These are phyloP conservation scores for Dermatophagoides farinae DNA, from an alignment of 1,140 invertebrate genomes.

Conservation along the genomic window DNA sequence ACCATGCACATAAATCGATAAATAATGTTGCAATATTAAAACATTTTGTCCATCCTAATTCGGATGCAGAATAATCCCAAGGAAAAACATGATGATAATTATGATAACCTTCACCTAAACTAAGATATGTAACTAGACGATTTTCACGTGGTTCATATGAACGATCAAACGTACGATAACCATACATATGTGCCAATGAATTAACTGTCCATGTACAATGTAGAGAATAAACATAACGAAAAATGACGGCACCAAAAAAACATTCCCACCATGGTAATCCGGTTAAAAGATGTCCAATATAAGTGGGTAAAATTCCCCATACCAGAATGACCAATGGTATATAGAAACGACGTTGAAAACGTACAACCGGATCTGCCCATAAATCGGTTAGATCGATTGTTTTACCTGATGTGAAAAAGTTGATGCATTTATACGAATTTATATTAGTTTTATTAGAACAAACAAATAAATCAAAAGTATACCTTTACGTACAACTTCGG, in stretches of 20 bases:
- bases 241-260: conserved; percentile 2
- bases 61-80: conserved; percentile 30
- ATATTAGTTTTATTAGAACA: too few relatives aligned
- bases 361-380: conserved; percentile 56
- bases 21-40: conserved; percentile 33
- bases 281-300: neutral
- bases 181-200: conserved; percentile 32
- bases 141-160: conserved; percentile 34
- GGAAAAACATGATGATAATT: conserved; percentile 38
- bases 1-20: conserved; percentile 30
- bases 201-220: conserved; percentile 48
- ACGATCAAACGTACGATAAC: conserved; percentile 27
- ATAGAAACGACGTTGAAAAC: conserved; percentile 24
- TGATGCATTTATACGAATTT: too few relatives aligned
- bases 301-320: neutral
- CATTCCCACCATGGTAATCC: neutral
- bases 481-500: conserved; percentile 40
- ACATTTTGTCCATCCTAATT: conserved; percentile 25
- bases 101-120: conserved; percentile 34
- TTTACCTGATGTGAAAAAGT: conserved; percentile 34
- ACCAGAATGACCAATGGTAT: conserved; percentile 1
- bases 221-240: neutral
- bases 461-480: too few relatives aligned
- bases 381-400: conserved; percentile 65
- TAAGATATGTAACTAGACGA: conserved; percentile 27